phyloP scores from a whole-genome alignment of 2,888 invertebrate species.

The Scaptomyza polygonia region DNA sequence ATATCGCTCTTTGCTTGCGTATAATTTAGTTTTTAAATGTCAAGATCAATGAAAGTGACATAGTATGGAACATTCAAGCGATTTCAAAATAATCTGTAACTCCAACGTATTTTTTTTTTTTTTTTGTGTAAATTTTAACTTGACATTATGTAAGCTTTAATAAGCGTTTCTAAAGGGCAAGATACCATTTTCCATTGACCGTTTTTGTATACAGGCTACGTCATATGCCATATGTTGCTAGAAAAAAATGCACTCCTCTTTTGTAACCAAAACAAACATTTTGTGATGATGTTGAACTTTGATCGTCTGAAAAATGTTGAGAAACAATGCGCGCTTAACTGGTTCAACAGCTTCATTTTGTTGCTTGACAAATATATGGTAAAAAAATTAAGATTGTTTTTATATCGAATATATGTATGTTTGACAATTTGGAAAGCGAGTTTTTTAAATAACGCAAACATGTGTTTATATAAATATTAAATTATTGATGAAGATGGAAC shows the following conservation, averaged over 20 bases:
- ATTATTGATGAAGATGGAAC: not conserved
- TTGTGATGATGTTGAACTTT: conserved; percentile 56
- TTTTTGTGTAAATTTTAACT: not conserved
- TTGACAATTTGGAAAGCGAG: not conserved
- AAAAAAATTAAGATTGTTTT: not conserved
- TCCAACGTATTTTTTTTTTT: not conserved
- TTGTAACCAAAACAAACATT: conserved; percentile 23
- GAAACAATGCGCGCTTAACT: conserved; percentile 27
- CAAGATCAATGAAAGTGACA: too few relatives aligned
- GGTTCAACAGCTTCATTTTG: conserved; percentile 31
- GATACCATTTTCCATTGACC: too few relatives aligned
- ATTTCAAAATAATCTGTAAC: not conserved
- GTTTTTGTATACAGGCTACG: too few relatives aligned
- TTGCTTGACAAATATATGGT: conserved; percentile 10
- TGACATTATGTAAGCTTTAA: not conserved
- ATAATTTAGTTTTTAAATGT: too few relatives aligned
- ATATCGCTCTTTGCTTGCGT: too few relatives aligned
- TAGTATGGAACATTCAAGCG: not conserved
- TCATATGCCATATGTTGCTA: too few relatives aligned
- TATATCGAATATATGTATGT: not conserved
- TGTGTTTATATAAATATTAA: not conserved
- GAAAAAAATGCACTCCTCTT: too few relatives aligned
- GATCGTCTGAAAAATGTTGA: conserved; percentile 64
- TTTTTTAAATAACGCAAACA: not conserved
- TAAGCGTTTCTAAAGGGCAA: too few relatives aligned